These are phyloP conservation scores for Caenorhabditis japonica DNA, from an alignment of 2,888 invertebrate species.

Conservation along the genomic window DNA sequence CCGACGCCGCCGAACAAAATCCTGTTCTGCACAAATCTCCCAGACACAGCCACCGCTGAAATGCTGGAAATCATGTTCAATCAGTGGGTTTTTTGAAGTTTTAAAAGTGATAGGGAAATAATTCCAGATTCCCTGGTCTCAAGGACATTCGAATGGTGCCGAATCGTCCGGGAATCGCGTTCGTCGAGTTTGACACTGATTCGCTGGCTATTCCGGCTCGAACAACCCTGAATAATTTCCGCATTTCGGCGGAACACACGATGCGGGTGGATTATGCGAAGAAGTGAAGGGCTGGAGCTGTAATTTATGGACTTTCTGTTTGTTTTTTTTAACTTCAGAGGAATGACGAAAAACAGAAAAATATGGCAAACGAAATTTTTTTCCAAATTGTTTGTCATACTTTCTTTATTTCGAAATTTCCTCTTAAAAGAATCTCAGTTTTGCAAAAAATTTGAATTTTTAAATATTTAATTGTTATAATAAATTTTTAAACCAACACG, in stretches of 20 bases:
- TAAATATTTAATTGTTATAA: background rate
- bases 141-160: conserved; percentile 98
- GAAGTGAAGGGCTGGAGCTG: conserved; percentile 82
- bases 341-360: too few species aligned
- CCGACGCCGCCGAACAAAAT: conserved; percentile 93
- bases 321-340: background rate
- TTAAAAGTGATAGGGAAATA: background rate
- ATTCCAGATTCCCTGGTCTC: conserved; percentile 92
- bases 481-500: too few species aligned
- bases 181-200: conserved; percentile 97
- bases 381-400: too few species aligned
- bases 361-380: too few species aligned
- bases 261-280: conserved; percentile 99
- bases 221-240: conserved; percentile 93
- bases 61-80: conserved; percentile 99
- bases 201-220: conserved; percentile 87
- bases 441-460: too few species aligned
- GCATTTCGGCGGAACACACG: conserved; percentile 96
- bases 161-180: conserved; percentile 97
- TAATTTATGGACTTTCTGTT: conserved; percentile 1
- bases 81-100: conserved; percentile 83
- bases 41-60: conserved; percentile 98
- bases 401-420: too few species aligned
- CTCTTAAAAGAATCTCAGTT: too few species aligned
- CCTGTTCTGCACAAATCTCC: conserved; percentile 97